These are phyloP conservation scores for Halcyon senegalensis DNA, from an alignment of 2,113 vertebrate genomes.

Conservation along the genomic window DNA sequence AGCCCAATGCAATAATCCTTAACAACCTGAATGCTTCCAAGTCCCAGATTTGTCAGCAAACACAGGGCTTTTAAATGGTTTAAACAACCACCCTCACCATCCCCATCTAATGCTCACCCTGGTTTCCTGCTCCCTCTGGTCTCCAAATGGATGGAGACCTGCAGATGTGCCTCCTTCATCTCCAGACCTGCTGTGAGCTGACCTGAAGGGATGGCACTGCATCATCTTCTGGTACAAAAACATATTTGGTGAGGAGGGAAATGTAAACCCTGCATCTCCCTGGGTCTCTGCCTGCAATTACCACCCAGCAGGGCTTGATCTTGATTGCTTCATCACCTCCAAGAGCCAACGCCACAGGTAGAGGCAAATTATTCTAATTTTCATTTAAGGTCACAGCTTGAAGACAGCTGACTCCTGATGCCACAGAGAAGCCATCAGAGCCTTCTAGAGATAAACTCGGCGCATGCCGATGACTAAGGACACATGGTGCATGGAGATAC, in stretches of 20 bases:
- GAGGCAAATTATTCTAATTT: neutral
- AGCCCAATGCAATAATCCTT: neutral
- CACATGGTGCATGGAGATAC: neutral
- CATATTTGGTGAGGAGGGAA: neutral
- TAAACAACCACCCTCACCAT: neutral
- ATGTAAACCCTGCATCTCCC: neutral
- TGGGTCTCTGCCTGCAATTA: neutral
- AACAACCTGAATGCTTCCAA: neutral
- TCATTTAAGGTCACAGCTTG: neutral
- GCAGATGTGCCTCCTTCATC: neutral
- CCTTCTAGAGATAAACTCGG: neutral
- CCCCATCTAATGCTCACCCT: neutral
- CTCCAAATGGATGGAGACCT: neutral
- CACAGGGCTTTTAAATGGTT: neutral
- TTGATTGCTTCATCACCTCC: neutral
- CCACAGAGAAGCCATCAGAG: neutral
- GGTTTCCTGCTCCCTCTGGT: neutral
- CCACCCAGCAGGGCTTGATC: neutral
- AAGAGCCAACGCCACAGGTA: neutral
- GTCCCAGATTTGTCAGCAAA: neutral
- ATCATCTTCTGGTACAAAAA: neutral
- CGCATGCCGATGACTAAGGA: neutral
- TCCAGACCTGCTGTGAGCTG: neutral
- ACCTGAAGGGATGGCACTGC: fast-evolving
- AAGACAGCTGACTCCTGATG: neutral